phyloP scores from a whole-genome alignment of 2,113 vertebrate species.

The Malurus cyaneus region DNA sequence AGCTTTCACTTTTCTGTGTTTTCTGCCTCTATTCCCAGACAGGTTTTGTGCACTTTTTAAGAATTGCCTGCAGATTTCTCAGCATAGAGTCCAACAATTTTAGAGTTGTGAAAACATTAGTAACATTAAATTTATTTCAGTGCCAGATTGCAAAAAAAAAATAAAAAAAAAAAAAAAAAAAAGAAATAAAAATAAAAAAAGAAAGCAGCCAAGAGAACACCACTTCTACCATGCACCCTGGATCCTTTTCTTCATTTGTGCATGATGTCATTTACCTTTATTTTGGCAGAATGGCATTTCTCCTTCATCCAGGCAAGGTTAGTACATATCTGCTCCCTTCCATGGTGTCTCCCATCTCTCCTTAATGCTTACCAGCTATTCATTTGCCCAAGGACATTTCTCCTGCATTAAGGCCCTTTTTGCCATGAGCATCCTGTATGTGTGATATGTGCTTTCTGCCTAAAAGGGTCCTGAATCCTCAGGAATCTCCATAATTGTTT shows the following conservation, averaged over 20 bases:
- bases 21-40: not conserved
- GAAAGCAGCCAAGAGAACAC: not conserved
- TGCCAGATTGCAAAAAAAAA: not conserved
- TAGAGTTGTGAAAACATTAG: not conserved
- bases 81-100: not conserved
- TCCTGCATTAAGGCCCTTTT: not conserved
- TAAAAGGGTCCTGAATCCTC: not conserved
- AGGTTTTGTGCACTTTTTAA: not conserved
- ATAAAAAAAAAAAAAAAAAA: not conserved
- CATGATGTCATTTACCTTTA: not conserved
- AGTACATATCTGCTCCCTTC: not conserved
- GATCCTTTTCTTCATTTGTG: not conserved
- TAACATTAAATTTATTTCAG: not conserved
- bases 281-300: not conserved
- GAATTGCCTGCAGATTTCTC: not conserved
- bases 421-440: not conserved
- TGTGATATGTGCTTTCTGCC: not conserved
- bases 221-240: not conserved
- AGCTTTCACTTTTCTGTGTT: not conserved
- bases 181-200: not conserved
- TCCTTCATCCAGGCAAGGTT: not conserved
- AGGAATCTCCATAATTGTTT: not conserved
- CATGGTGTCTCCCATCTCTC: not conserved
- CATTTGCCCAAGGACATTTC: not conserved
- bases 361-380: not conserved